Base-by-base conservation (phyloP, 1,140 invertebrate genomes). In the Coptotermes formosanus region DNA sequence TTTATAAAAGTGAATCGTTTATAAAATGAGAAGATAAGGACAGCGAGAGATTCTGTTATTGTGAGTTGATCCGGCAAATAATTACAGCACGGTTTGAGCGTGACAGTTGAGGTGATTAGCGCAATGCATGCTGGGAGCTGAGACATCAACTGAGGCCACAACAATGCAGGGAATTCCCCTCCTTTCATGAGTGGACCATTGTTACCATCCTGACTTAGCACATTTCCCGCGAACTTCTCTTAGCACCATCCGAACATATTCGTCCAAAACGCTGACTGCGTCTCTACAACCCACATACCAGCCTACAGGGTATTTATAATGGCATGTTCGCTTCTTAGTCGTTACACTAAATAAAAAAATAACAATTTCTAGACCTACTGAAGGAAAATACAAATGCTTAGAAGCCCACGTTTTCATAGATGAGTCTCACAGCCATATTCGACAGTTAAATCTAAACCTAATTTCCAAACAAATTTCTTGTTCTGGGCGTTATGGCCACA, bases 151-250 rank as follows among this genome's bases (percentile, higher is more conserved):
- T 30, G n/a, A 25, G 64, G 64, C 64, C 64, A 75, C 64, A 75
- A 75, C 64, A 75, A 75, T 75, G n/a, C 64, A 75, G 64, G 64
- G 64, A 75, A 75, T 75, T 75, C 64, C 64, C 64, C 64, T 75
- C 64, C 64, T 75, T 75, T 75, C 64, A 75, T 75, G 64, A 75
- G n/a, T 75, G 64, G 64, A 75, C 64, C 64, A 75, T 75, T 75
- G 64, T 75, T 75, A 75, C 64, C 64, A 75, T 16, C n/a, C 64
- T 75, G 64, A 75, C 64, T 75, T 75, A 75, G 64, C 64, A 75
- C 64, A 75, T 75, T 75, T 75, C n/a, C 64, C 64, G 64, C 64
- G n/a, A 75, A 75, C n/a, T 75, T 75, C 64, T 75, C 7, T 14
- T 30, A 75, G 2, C 64, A 30, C n/a, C 64, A 75, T 25, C n/a